Base-by-base conservation (phyloP, 2,888 invertebrate species). In the Leptopterna dolabrata region DNA sequence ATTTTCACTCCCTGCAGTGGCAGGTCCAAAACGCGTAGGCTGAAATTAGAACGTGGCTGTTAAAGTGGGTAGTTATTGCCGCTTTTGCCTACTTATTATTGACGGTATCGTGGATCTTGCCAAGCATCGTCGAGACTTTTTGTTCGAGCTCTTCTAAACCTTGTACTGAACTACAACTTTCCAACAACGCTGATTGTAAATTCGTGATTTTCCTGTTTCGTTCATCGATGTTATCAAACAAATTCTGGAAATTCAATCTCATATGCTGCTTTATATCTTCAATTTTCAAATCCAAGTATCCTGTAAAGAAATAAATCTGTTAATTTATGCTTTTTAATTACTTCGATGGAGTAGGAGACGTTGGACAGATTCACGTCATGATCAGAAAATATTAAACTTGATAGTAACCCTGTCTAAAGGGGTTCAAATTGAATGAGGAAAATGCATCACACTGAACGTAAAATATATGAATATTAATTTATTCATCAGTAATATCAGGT, bases 51-150 rank as follows among this genome's bases (percentile, higher is more conserved):
- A n/a, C 16, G 4, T 1, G 27, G 16, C 29, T n/a, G n/a, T n/a
- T n/a, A n/a, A n/a, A 73, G 6, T 73, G 73, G 36, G 73, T 6
- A 24, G 2, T 24, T 4, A 55, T 19, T 55, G 55, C 11, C 11
- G 55, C 4, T 55, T 16, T 14, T 47, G 90, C 93, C 91, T 92
- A 95, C 95, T 94, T 94, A 91, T 94, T 94, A 88, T 94, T 93
- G 76, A 95, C 92, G 19, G 94, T 93, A 90, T 94, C 94, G 55
- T 95, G 93, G 70, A 95, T 92, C 91, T 93, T 94, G 89, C 94
- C 94, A 83, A 95, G 91, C 43, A 95, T 93, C 87, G 93, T 93
- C 29, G 94, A 93, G 43, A 95, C 94, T 90, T 94, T 93, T 29
- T 93, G 93, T 90, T 89, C 89, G 1, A 89, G 41, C 51, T 86